These are phyloP conservation scores for Typhlichthys eigenmanni DNA, from an alignment of 2,797 vertebrate genomes.

Conservation along the genomic window DNA sequence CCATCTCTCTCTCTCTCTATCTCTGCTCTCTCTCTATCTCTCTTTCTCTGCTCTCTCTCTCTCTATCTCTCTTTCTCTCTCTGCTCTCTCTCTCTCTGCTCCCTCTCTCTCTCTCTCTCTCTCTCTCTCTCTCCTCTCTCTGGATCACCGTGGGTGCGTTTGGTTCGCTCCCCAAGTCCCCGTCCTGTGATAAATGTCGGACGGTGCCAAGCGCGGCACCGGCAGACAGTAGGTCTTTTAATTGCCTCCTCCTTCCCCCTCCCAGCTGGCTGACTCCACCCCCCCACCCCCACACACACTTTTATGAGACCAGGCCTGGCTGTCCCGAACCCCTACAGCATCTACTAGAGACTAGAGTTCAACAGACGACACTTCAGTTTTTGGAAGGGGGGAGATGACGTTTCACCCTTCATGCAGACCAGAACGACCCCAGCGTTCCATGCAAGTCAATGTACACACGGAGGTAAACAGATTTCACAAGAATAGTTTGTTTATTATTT, in stretches of 20 bases:
- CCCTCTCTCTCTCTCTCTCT: constrained; percentile 14
- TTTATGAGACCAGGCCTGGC: constrained; percentile 80
- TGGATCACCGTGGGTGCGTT: constrained; percentile 77
- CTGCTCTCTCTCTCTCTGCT: no score
- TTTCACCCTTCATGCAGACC: no score
- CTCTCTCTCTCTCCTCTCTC: constrained; percentile 30
- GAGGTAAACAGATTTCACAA: no score
- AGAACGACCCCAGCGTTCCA: no score
- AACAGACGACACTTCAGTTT: no score
- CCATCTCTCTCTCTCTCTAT: no score
- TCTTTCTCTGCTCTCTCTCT: constrained; percentile 3
- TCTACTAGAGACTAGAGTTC: constrained; percentile 14
- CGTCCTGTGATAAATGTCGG: constrained; percentile 83
- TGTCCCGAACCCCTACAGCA: constrained; percentile 54
- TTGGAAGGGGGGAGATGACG: no score
- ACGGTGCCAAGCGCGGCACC: constrained; percentile 77
- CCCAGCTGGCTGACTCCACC: constrained; percentile 68
- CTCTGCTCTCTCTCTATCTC: constrained; percentile 35
- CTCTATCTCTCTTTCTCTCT: constrained; percentile 28
- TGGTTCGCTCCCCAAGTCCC: constrained; percentile 78
- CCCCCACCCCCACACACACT: constrained; percentile 56
- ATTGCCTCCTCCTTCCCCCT: constrained; percentile 89
- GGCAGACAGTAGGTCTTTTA: constrained; percentile 85
- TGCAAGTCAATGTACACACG: no score
- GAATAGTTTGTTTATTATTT: no score